phyloP scores from a whole-genome alignment of 2,113 vertebrate genomes.

The Suncus etruscus region DNA sequence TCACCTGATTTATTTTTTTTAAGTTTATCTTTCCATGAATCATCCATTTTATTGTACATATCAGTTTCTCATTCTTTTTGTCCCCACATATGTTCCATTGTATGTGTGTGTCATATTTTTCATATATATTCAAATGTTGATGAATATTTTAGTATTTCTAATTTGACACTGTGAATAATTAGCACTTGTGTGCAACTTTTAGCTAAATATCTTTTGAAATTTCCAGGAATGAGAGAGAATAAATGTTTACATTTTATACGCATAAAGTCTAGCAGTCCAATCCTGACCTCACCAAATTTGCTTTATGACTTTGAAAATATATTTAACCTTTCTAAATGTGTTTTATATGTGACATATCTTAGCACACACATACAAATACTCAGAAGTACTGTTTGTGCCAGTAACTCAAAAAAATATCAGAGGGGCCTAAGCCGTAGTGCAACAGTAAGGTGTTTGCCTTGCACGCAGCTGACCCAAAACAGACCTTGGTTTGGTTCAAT shows the following conservation, averaged over 20 bases:
- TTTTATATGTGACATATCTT: constrained; percentile 2
- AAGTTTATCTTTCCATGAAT: background rate
- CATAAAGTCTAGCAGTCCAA: background rate
- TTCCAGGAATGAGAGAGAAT: background rate
- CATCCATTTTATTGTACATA: background rate
- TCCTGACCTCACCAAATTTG: background rate
- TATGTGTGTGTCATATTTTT: background rate
- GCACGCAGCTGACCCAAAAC: too few relatives aligned
- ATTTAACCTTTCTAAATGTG: background rate
- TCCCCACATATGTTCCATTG: too few relatives aligned
- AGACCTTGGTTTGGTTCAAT: too few relatives aligned
- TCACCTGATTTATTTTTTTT: background rate
- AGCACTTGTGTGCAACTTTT: background rate
- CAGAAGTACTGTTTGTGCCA: background rate
- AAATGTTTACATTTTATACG: background rate
- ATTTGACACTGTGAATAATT: background rate
- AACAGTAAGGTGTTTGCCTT: too few relatives aligned
- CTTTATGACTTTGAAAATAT: background rate
- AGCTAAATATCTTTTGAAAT: background rate
- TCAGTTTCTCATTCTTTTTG: background rate
- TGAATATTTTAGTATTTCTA: background rate
- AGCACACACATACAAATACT: background rate
- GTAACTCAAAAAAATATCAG: background rate
- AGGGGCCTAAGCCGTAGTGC: too few relatives aligned
- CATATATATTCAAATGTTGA: background rate